Conservation (phyloP, 1,140 invertebrate species). For the Ericerus pela region DNA sequence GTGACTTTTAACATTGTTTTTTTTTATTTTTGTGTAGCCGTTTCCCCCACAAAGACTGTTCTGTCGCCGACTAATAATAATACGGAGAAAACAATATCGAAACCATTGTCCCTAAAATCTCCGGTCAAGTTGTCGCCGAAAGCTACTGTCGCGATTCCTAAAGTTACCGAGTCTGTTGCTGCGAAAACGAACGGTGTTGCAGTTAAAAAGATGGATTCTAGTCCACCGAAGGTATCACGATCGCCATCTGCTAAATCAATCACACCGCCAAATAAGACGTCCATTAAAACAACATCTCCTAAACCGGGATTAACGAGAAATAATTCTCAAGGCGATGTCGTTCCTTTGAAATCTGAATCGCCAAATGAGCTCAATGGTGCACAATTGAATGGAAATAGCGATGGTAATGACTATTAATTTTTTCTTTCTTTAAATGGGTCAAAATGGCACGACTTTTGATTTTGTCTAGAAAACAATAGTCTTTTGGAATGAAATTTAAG, state of each 20-base stretch:
- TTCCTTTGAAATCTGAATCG: background rate
- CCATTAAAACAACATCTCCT: background rate
- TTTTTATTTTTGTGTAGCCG: background rate
- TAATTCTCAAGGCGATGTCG: constrained; percentile 3
- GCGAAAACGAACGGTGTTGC: background rate
- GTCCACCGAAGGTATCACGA: background rate
- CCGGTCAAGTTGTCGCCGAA: background rate
- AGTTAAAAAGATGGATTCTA: background rate
- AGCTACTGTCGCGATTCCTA: background rate
- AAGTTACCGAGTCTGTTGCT: background rate
- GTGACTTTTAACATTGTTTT: background rate
- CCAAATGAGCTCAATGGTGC: background rate
- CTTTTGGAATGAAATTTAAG: too few species aligned
- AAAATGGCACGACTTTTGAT: too few species aligned
- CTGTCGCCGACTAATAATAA: background rate
- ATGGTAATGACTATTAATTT: too few species aligned
- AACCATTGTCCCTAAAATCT: background rate
- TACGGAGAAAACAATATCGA: background rate
- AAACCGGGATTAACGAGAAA: background rate
- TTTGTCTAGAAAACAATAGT: too few species aligned
- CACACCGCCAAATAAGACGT: background rate
- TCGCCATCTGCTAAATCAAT: background rate
- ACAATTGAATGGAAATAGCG: background rate
- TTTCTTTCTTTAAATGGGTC: too few species aligned
- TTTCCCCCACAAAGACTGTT: background rate